Evolutionary conservation across 2,113 vertebrate genomes (phyloP).

Genomic region (Halichoerus grypus): DNA sequence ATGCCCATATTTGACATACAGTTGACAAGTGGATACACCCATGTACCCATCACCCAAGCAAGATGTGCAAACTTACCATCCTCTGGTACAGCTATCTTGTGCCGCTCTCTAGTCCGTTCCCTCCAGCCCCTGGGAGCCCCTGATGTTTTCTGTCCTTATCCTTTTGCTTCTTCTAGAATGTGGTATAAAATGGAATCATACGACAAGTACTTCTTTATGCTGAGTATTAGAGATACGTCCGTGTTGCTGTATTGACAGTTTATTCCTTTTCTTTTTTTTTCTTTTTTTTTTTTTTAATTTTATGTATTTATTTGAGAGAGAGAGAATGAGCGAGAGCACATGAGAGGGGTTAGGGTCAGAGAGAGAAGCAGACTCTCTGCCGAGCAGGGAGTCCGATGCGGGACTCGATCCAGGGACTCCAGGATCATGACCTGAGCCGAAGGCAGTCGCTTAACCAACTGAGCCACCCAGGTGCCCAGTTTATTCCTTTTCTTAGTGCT

Average conservation of each 20-base stretch:
- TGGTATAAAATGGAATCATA: not conserved
- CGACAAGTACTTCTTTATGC: not conserved
- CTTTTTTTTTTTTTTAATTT: no score
- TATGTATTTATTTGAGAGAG: no score
- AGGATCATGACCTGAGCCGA: no score
- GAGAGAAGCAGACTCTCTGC: no score
- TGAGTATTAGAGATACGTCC: not conserved
- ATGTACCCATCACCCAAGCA: not conserved
- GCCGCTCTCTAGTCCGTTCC: no score
- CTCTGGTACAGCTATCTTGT: no score
- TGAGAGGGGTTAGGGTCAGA: no score
- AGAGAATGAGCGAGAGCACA: no score
- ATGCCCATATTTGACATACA: not conserved
- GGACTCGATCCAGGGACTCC: no score
- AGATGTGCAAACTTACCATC: accelerated
- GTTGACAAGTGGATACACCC: not conserved
- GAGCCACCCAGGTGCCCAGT: no score
- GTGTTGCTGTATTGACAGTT: not conserved
- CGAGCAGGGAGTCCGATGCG: no score
- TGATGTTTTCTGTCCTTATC: not conserved
- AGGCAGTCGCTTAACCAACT: no score
- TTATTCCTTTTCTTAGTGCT: not conserved
- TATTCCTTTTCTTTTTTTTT: not conserved
- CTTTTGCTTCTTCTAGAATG: not conserved
- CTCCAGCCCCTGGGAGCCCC: not conserved